These are phyloP conservation scores for Chloebia gouldiae DNA, from an alignment of 2,113 vertebrate species.

Conservation along the genomic window DNA sequence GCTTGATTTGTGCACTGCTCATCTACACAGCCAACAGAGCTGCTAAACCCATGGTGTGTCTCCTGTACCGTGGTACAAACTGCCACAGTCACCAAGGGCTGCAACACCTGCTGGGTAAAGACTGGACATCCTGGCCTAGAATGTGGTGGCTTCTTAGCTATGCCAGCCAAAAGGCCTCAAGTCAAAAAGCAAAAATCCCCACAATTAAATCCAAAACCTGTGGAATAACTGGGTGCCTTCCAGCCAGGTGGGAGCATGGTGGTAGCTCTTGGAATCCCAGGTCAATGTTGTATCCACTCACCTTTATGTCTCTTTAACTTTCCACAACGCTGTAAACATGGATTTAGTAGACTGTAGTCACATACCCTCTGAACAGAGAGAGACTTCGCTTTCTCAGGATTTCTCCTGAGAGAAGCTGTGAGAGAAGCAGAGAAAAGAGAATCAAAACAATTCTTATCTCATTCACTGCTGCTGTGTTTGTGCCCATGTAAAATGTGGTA, in stretches of 20 bases:
- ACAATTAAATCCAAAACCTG: neutral
- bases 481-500: no score
- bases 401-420: no score
- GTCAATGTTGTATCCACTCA: neutral
- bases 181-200: neutral
- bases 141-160: neutral
- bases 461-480: no score
- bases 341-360: neutral
- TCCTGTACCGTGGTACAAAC: neutral
- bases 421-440: no score
- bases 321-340: neutral
- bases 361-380: no score
- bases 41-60: neutral
- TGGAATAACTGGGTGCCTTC: neutral
- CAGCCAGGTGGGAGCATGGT: neutral
- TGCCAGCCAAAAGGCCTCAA: neutral
- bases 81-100: neutral
- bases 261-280: neutral
- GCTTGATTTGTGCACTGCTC: neutral
- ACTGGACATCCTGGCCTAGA: neutral
- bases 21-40: accelerated
- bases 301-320: neutral
- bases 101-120: neutral
- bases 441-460: no score
- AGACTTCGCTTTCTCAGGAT: no score